Evolutionary conservation across 2,113 vertebrate species (phyloP).

Genomic region (Megalops atlanticus): DNA sequence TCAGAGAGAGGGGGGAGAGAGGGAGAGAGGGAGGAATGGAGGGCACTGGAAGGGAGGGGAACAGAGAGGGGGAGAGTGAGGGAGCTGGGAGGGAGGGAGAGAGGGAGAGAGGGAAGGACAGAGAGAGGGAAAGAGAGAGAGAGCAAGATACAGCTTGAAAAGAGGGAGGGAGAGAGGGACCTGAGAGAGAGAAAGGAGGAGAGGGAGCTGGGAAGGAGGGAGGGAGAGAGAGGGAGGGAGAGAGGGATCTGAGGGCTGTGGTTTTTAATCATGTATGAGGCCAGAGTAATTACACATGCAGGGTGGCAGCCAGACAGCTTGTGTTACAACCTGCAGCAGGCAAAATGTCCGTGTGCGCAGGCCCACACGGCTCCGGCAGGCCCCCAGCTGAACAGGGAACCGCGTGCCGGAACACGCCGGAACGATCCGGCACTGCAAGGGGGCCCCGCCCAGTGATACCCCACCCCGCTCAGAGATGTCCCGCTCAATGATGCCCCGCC

Average conservation of each 20-base stretch:
- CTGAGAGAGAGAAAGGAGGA: background rate
- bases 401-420: too few species aligned
- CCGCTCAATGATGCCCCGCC: too few species aligned
- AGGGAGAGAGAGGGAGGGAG: background rate
- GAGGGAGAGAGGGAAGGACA: too few species aligned
- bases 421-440: too few species aligned
- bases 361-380: background rate
- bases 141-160: too few species aligned
- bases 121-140: too few species aligned
- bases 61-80: background rate
- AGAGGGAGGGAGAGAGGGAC: slow-evolving; percentile 15
- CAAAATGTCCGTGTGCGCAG: slow-evolving; percentile 39
- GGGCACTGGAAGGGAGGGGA: background rate
- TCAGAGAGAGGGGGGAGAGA: too few species aligned
- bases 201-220: too few species aligned
- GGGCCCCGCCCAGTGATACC: too few species aligned
- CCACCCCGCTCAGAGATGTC: too few species aligned
- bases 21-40: too few species aligned
- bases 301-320: slow-evolving; percentile 41
- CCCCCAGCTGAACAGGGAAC: background rate
- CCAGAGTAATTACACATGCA: slow-evolving; percentile 59
- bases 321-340: slow-evolving; percentile 61
- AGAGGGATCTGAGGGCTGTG: too few species aligned
- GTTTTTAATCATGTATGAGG: slow-evolving; percentile 63
- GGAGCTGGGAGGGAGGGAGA: background rate